phyloP scores from a whole-genome alignment of 2,888 invertebrate genomes.

The Hetaerina titia region DNA sequence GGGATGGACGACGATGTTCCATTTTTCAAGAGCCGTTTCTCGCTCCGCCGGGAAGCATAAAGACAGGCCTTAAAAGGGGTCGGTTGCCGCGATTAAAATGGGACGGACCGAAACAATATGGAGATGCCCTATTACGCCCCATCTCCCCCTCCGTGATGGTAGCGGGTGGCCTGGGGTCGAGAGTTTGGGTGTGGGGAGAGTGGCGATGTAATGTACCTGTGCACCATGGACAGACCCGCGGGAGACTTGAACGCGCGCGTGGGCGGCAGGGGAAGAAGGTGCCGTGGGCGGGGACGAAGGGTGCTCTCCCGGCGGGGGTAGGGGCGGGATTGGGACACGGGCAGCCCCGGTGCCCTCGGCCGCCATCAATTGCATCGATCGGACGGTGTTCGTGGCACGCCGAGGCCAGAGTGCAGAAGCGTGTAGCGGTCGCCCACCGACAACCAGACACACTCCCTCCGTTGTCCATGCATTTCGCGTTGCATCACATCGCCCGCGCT shows the following conservation, averaged over 20 bases:
- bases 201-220: no score
- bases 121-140: background rate
- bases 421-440: background rate
- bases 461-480: background rate
- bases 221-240: background rate
- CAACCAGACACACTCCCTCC: no score
- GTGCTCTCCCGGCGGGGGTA: background rate
- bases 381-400: no score
- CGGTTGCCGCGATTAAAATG: background rate
- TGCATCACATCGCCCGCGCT: background rate
- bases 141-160: background rate
- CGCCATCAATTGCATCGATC: constrained; percentile 2
- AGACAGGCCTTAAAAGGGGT: background rate
- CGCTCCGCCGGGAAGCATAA: background rate
- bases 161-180: no score
- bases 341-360: background rate
- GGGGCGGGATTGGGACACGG: background rate
- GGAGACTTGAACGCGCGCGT: background rate
- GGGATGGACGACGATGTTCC: background rate
- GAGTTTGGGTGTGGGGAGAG: no score
- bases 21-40: background rate
- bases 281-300: no score
- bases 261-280: background rate
- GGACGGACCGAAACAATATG: background rate
- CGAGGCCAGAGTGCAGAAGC: background rate